Evolutionary conservation across 2,888 invertebrate genomes (phyloP), one percentile per base, ranked within the genome.

Genomic region (Pyrgus malvae): DNA sequence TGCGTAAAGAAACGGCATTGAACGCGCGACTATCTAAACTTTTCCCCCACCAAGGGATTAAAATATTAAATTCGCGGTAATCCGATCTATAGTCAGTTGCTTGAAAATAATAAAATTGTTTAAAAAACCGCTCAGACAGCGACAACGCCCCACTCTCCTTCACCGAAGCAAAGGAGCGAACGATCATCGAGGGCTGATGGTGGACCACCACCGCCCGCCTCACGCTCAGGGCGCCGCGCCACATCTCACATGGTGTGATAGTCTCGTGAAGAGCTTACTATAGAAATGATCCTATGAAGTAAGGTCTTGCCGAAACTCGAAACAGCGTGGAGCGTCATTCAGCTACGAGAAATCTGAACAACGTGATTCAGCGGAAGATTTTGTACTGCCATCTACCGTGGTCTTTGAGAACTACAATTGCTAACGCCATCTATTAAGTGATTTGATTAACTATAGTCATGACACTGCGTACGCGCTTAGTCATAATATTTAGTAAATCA

Each of bases 221-320:
- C n/a, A n/a, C n/a, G n/a, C n/a, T n/a, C n/a, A n/a, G n/a, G n/a
- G n/a, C n/a, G n/a, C n/a, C n/a, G n/a, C n/a, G n/a, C 27, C 8
- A 27, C 27, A 8, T 27, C 27, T 27, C 37, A 37, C 37, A 37
- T 37, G 37, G 37, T 37, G 37, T 37, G 17, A 17, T 37, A 17
- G 37, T 33, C 9, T 7, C 11, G 2, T 12, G 11, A 31, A 2
- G n/a, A n/a, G n/a, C n/a, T n/a, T n/a, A n/a, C n/a, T n/a, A n/a
- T n/a, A n/a, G n/a, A 35, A 35, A 35, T 35, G 35, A 35, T 35
- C 35, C 35, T 35, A 37, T 37, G 37, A 37, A 37, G 33, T 33
- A 33, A 33, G 33, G 33, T 33, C 33, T 33, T 33, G 14, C 33
- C 6, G 33, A 2, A 6, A 33, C 14, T 6, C 6, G 14, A 2